A percentile compares a stretch with the other conserved stretches of the same genome.
phyloP scores from a whole-genome alignment of 1,140 invertebrate genomes.

The Eupristina koningsbergeri region DNA sequence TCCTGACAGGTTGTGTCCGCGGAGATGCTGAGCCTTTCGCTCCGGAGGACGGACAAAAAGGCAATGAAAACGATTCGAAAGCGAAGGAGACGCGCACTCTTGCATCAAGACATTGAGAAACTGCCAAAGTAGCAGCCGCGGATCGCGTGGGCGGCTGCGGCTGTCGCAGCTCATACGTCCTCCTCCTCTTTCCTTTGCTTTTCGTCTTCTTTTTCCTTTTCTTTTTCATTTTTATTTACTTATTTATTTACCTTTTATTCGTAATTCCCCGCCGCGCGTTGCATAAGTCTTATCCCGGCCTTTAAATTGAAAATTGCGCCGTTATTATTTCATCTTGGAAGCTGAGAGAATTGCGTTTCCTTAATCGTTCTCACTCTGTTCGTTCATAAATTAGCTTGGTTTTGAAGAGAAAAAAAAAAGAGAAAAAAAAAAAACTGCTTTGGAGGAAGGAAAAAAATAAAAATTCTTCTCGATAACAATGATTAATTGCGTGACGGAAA shows the following conservation, averaged over 20 bases:
- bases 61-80: background rate
- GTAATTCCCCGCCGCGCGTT: background rate
- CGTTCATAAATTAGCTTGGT: no score
- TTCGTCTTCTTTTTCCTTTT: background rate
- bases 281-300: background rate
- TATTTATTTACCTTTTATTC: background rate
- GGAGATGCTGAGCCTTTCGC: background rate
- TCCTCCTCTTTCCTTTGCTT: no score
- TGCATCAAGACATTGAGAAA: conserved; percentile 44
- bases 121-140: conserved; percentile 17
- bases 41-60: background rate
- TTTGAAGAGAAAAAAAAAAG: background rate
- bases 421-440: no score
- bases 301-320: background rate
- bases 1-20: no score
- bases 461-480: background rate
- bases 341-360: background rate
- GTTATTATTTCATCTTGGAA: background rate
- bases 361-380: no score
- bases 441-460: background rate
- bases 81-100: background rate
- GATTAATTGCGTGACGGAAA: conserved; percentile 2
- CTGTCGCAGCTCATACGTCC: background rate
- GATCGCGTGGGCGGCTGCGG: conserved; percentile 23
- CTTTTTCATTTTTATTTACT: background rate